phyloP scores from a whole-genome alignment of 1,140 invertebrate species.

The Rhopalosiphum maidis region DNA sequence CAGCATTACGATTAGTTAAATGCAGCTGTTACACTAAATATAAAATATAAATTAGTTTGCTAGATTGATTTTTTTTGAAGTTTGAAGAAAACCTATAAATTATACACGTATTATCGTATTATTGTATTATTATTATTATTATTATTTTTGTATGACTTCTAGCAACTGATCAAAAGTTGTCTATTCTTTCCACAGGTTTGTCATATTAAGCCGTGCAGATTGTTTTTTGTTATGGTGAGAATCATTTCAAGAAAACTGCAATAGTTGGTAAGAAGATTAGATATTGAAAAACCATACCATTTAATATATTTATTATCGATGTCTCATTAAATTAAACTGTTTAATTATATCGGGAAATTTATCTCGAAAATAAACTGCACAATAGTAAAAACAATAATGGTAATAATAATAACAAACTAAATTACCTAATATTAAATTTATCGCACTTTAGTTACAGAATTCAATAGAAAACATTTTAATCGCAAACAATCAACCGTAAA shows the following conservation, averaged over 20 bases:
- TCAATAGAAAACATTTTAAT: background rate
- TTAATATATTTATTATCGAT: background rate
- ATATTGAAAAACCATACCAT: background rate
- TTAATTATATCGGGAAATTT: too few species aligned
- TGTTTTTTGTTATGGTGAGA: background rate
- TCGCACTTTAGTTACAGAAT: background rate
- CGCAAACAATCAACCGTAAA: background rate
- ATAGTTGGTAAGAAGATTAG: background rate
- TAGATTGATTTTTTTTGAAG: background rate
- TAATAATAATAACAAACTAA: background rate
- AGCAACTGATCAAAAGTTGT: background rate
- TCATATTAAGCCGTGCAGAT: background rate
- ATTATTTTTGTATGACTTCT: background rate
- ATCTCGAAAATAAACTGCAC: background rate
- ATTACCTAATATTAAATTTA: too few species aligned
- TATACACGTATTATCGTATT: background rate
- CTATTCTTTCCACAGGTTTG: background rate
- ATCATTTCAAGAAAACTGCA: background rate
- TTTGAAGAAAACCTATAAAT: background rate
- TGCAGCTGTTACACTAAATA: background rate
- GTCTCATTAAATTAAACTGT: background rate
- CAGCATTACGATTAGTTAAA: background rate
- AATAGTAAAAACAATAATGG: background rate
- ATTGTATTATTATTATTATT: too few species aligned
- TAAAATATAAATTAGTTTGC: background rate